Evolutionary conservation across 2,113 vertebrate species (phyloP).

Genomic region (Cinclus cinclus): DNA sequence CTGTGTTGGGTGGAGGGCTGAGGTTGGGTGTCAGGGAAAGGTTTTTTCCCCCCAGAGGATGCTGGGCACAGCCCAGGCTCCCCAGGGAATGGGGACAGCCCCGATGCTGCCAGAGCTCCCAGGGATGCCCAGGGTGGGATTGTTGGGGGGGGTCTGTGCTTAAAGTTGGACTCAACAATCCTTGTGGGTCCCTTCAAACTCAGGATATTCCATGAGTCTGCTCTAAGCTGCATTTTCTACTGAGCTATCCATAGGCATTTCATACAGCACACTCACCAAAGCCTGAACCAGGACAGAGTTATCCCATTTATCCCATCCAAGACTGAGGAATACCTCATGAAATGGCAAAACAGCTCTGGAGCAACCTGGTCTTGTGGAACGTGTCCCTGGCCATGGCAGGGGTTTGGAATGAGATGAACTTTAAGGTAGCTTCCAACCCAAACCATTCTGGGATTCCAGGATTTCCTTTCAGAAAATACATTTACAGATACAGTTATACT

Average conservation of each 20-base stretch:
- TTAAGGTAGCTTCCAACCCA: neutral
- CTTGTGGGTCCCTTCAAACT: neutral
- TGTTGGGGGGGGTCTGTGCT: neutral
- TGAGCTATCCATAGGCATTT: neutral
- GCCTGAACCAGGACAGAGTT: neutral
- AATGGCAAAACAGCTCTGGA: neutral
- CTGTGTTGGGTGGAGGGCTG: neutral
- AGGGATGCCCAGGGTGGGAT: neutral
- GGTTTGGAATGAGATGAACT: neutral
- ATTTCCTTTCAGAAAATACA: neutral
- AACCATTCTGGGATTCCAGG: neutral
- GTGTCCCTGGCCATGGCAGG: neutral
- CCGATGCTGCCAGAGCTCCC: neutral
- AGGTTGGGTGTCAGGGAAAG: neutral
- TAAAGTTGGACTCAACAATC: fast-evolving
- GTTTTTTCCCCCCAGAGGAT: neutral
- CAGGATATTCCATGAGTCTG: neutral
- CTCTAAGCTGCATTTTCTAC: neutral
- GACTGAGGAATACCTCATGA: neutral
- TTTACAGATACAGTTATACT: neutral
- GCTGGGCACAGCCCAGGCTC: neutral
- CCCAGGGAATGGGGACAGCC: neutral
- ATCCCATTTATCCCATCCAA: neutral
- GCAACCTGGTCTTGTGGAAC: neutral
- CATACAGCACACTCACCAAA: neutral